A percentile compares a stretch with the other conserved stretches of the same genome.
These are phyloP conservation scores for Delphinus delphis DNA, from an alignment of 2,113 vertebrate genomes.

Conservation along the genomic window DNA sequence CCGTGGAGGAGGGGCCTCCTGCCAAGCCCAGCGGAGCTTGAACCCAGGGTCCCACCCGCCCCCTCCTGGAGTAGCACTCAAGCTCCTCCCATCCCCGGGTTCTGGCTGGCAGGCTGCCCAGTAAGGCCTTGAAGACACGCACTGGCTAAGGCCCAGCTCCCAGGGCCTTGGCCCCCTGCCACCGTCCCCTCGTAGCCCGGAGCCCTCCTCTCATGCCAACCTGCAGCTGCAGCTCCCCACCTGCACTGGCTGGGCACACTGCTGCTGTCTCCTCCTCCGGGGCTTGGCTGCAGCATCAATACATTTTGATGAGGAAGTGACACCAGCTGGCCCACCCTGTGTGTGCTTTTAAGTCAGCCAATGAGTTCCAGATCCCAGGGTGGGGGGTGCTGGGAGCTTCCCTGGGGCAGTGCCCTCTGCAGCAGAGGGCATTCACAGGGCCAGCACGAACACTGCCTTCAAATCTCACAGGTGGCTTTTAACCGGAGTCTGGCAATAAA, in stretches of 20 bases:
- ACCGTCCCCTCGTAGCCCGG: not conserved
- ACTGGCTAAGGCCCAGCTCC: conserved; percentile 62
- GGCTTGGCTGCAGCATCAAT: conserved; percentile 36
- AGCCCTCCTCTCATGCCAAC: conserved; percentile 35
- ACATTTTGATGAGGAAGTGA: conserved; percentile 37
- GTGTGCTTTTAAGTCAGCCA: conserved; percentile 60
- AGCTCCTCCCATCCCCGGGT: conserved; percentile 9
- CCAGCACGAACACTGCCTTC: not conserved
- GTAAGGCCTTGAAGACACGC: conserved; percentile 19
- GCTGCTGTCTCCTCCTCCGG: not conserved
- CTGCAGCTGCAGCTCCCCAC: conserved; percentile 56
- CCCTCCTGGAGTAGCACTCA: not conserved
- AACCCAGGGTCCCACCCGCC: conserved; percentile 21
- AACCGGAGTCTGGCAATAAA: not conserved
- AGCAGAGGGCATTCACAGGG: not conserved
- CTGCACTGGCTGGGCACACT: not conserved
- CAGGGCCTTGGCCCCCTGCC: conserved; percentile 30
- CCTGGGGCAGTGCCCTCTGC: not conserved
- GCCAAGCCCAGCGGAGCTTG: conserved; percentile 31
- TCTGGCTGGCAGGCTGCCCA: conserved; percentile 60
- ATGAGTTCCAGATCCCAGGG: conserved; percentile 10
- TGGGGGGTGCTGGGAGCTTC: not conserved
- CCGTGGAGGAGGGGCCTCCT: conserved; percentile 24
- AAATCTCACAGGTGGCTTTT: not conserved
- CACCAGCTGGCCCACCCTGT: conserved; percentile 50